A percentile compares a stretch with the other conserved stretches of the same genome.
These are phyloP conservation scores for Thunnus maccoyii DNA, from an alignment of 2,113 vertebrate species.

Conservation along the genomic window DNA sequence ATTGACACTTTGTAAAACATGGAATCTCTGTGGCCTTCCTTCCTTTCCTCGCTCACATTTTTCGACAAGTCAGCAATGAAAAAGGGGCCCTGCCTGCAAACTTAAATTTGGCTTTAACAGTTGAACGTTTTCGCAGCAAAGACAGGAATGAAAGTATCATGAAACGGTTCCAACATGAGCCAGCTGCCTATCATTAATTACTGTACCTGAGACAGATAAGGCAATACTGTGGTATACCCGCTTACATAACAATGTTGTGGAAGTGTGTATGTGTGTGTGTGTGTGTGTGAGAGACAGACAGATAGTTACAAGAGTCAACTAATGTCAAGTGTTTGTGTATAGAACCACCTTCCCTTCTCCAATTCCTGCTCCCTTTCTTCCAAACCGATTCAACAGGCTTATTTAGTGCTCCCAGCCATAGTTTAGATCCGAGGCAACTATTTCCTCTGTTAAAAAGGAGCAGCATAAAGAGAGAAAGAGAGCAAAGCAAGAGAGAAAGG, in stretches of 20 bases:
- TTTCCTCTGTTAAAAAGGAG: slow-evolving; percentile 49
- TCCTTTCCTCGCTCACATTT: slow-evolving; percentile 16
- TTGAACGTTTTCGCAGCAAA: slow-evolving; percentile 21
- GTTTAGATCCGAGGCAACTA: slow-evolving; percentile 63
- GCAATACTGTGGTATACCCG: not conserved
- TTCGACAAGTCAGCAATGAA: slow-evolving; percentile 38
- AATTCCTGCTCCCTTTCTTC: slow-evolving; percentile 2
- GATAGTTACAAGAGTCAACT: slow-evolving; percentile 32
- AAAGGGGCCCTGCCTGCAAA: slow-evolving; percentile 34
- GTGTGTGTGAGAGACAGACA: not conserved
- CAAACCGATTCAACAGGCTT: slow-evolving; percentile 53
- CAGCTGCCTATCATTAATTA: slow-evolving; percentile 3
- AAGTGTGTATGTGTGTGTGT: slow-evolving; percentile 3
- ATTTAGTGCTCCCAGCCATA: slow-evolving; percentile 42
- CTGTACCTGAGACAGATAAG: slow-evolving; percentile 14
- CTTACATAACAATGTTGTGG: not conserved
- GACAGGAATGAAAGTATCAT: slow-evolving; percentile 24
- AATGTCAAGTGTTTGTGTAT: slow-evolving; percentile 59
- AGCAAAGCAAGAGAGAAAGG: slow-evolving; percentile 49
- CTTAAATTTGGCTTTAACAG: slow-evolving; percentile 10
- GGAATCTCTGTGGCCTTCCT: slow-evolving; percentile 20
- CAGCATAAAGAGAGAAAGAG: slow-evolving; percentile 5
- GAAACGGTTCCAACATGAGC: slow-evolving; percentile 26
- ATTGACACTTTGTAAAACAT: slow-evolving; percentile 18
- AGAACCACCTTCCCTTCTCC: slow-evolving; percentile 17